Evolutionary conservation across 2,888 invertebrate genomes (phyloP), one percentile per base, ranked within the genome.

Genomic region (Buathra laborator): DNA sequence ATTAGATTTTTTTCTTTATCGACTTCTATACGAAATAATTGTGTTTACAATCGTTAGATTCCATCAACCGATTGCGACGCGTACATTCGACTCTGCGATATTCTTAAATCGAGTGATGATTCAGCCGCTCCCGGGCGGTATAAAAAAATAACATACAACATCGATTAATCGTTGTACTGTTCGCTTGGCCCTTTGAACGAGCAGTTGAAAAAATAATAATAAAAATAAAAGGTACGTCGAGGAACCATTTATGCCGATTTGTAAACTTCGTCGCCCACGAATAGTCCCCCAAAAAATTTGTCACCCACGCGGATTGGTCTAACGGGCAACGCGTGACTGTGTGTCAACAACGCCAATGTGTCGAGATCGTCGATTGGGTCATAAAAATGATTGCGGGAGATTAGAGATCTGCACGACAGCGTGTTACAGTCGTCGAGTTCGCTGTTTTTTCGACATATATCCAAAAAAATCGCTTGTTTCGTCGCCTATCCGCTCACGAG

Each of bases 261-360:
- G 76, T 82, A 68, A 77, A 75, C 77, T 76, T 66, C 56, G 48
- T 46, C 85, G 74, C 83, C 83, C 75, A 85, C 86, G 66, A 56
- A 43, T 19, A 12, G 51, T 37, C 77, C 46, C 77, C 56, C 19
- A 82, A 76, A 82, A 66, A 67, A 43, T 67, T 24, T 70, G 62
- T 46, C 46, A 67, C 84, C 86, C 84, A 86, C 86, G 80, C 81
- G 48, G 19, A 62, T 46, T 75, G 44, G 19, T 51, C 44, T 51
- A 80, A 72, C 66, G 72, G 72, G 9, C 19, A 6, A 1, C 43
- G 43, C 7, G 59, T 2, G 6, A 5, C 1, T 37, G 7, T 67
- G 37, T 66, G 43, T 9, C 62, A 9, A 68, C 59, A 24, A 29
- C 32, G 29, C 48, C 9, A 7, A 74, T 44, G 29, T 74, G 53